Evolutionary conservation across 2,113 vertebrate genomes (phyloP).

Genomic region (Laticauda laticaudata): DNA sequence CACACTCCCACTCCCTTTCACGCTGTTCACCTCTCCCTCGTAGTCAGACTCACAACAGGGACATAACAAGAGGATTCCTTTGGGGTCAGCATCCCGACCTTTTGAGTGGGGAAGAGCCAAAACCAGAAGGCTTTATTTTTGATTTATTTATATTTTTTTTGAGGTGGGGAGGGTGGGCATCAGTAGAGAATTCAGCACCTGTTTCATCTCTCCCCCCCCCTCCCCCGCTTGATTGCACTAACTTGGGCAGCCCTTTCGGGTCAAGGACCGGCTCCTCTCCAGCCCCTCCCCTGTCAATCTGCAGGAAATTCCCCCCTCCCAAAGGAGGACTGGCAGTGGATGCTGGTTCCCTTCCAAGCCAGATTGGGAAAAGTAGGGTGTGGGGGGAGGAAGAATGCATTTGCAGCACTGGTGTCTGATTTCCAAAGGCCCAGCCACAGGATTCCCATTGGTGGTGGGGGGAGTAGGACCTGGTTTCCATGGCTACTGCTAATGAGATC

Average conservation of each 20-base stretch:
- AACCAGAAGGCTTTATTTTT: neutral
- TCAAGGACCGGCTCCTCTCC: neutral
- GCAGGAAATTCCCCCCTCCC: neutral
- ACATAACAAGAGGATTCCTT: no score
- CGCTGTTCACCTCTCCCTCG: no score
- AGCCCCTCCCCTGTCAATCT: neutral
- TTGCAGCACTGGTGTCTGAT: no score
- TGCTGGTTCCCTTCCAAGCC: neutral
- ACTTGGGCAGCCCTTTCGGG: neutral
- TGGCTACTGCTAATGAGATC: constrained; percentile 33
- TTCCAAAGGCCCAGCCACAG: neutral
- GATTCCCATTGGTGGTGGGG: neutral
- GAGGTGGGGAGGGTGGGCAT: neutral
- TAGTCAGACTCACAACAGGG: no score
- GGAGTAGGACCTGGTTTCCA: constrained; percentile 6
- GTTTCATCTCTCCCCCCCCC: neutral
- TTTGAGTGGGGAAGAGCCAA: neutral
- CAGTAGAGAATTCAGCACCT: neutral
- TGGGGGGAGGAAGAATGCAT: neutral
- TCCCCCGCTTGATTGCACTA: neutral
- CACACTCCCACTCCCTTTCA: no score
- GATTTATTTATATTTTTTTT: neutral
- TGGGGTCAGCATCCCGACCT: no score
- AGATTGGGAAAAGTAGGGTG: neutral
- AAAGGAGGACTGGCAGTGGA: neutral